Evolutionary conservation across 2,888 invertebrate genomes (phyloP), one percentile per base, ranked within the genome.

Genomic region (Fragum fragum): DNA sequence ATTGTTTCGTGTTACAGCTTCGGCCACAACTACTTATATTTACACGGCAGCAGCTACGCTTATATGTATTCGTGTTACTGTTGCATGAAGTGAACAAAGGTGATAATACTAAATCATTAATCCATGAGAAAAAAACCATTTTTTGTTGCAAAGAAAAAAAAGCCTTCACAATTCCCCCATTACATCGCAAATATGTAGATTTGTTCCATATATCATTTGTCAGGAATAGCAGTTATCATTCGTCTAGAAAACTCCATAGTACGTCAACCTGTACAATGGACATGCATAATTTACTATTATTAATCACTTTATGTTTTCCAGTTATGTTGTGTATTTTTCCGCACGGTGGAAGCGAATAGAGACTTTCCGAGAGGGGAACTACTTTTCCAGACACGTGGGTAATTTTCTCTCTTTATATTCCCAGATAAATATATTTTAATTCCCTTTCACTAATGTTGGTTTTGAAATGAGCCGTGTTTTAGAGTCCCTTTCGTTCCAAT

Each of bases 281-380:
- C 36, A 63, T 32, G 63, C 63, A 32, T 63, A 63, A 63, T 63
- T 63, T 32, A 63, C 63, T 63, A 63, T 63, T 63, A 63, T 63
- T 63, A 63, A 63, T 63, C 63, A 63, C 63, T 63, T 63, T 63
- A 63, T 63, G 63, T 63, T 63, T 63, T 63, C 63, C 29, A 63
- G 63, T 7, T 63, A 63, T 63, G 63, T 63, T 63, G 36, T 32
- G 28, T 63, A 63, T 63, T 63, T 63, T 63, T 63, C 63, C 63
- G 63, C 63, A 32, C 36, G 32, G 63, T 63, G 63, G 23, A 32
- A 36, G 21, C 36, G 63, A 63, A 63, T 63, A 63, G 63, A 63
- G 63, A 32, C 63, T 63, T 63, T 36, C 59, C 16, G 59, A 59
- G 59, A 59, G 26, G 28, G 16, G 23, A 26, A 26, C 21, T 28